These are phyloP conservation scores for Zaprionus capensis DNA, from an alignment of 1,140 invertebrate genomes.

Conservation along the genomic window DNA sequence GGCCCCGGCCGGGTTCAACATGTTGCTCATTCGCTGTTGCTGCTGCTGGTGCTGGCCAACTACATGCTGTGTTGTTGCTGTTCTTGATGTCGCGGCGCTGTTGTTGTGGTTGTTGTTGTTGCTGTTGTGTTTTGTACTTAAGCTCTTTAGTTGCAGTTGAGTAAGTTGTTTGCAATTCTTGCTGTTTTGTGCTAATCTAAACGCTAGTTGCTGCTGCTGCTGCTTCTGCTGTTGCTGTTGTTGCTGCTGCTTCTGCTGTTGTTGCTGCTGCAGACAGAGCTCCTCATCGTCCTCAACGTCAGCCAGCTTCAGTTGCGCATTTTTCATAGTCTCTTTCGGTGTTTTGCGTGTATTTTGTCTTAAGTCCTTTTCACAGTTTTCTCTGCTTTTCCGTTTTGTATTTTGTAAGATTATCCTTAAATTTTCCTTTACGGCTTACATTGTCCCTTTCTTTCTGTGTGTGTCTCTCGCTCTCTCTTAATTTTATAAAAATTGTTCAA, in stretches of 20 bases:
- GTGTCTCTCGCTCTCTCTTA: conserved; percentile 36
- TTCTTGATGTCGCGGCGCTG: conserved; percentile 49
- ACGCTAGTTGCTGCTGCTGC: conserved; percentile 36
- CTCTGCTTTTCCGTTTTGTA: conserved; percentile 17
- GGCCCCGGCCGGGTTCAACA: conserved; percentile 33
- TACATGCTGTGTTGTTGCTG: conserved; percentile 47
- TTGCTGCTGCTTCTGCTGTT: conserved; percentile 38
- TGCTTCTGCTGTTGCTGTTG: conserved; percentile 29
- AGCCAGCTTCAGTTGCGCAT: conserved; percentile 80
- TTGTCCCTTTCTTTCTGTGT: conserved; percentile 46
- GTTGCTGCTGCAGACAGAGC: conserved; percentile 68
- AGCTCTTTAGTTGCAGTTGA: conserved; percentile 76
- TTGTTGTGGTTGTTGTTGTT: conserved; percentile 35
- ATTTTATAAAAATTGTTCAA: conserved; percentile 59
- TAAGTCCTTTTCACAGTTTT: conserved; percentile 41
- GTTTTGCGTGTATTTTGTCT: conserved; percentile 69
- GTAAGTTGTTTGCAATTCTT: conserved; percentile 48
- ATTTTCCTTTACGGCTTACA: conserved; percentile 57
- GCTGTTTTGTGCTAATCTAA: conserved; percentile 50
- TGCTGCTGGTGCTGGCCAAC: conserved; percentile 42
- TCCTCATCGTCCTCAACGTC: conserved; percentile 74
- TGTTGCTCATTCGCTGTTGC: conserved; percentile 49
- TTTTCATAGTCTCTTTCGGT: conserved; percentile 82
- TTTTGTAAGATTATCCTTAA: background rate
- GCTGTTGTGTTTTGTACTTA: conserved; percentile 72